Percentiles rank a stretch among this genome's conserved stretches.
phyloP scores from a whole-genome alignment of 2,888 invertebrate genomes.

The Eurytoma adleriae region DNA sequence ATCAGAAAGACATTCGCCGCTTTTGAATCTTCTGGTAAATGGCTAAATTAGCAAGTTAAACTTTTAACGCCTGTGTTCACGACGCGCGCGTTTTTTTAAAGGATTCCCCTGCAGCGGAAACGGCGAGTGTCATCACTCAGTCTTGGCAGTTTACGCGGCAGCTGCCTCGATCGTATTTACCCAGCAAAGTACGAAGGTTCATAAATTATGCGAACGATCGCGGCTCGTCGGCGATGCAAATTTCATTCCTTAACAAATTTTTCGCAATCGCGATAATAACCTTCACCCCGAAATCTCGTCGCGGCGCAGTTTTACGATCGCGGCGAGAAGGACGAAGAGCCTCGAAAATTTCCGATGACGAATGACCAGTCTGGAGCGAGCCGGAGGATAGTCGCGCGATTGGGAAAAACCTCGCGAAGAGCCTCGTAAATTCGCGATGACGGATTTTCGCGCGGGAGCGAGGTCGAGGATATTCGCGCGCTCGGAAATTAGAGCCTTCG shows the following conservation, averaged over 20 bases:
- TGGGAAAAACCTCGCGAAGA: no score
- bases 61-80: neutral
- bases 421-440: neutral
- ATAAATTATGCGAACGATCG: slow-evolving; percentile 15
- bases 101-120: neutral
- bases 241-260: slow-evolving; percentile 1
- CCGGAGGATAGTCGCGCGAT: no score
- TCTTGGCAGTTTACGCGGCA: neutral
- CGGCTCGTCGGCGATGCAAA: neutral
- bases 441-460: no score
- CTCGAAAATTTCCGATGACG: no score
- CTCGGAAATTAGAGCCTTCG: no score
- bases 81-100: neutral
- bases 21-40: neutral
- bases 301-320: no score
- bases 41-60: slow-evolving; percentile 12
- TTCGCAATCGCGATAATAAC: neutral
- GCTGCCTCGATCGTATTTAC: slow-evolving; percentile 13
- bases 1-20: no score
- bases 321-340: no score
- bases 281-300: no score
- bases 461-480: no score
- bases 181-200: neutral
- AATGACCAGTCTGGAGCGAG: no score
- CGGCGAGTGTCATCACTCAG: neutral